Evolutionary conservation across 1,140 invertebrate genomes (phyloP).

Genomic region (Zaprionus kolodkinae): DNA sequence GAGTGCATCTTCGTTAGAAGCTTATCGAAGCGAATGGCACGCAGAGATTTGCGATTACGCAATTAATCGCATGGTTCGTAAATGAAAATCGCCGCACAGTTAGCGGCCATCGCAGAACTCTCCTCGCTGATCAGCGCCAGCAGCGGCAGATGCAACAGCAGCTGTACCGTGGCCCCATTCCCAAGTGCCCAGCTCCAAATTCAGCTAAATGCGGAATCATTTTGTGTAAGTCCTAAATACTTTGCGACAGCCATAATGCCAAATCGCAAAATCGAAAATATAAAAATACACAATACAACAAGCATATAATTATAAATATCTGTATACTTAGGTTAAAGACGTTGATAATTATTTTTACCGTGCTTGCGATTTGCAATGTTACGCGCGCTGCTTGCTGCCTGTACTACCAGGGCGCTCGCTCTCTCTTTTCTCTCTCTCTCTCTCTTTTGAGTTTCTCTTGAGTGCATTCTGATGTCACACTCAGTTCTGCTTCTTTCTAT

Average conservation of each 20-base stretch:
- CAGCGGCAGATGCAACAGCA: conserved; percentile 49
- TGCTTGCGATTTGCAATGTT: conserved; percentile 78
- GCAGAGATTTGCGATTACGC: conserved; percentile 58
- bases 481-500: neutral
- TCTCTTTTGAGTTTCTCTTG: neutral
- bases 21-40: conserved; percentile 2
- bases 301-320: conserved; percentile 11
- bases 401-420: conserved; percentile 36
- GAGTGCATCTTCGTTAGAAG: conserved; percentile 3
- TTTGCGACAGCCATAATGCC: conserved; percentile 48
- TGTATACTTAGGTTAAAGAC: conserved; percentile 58
- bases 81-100: conserved; percentile 58
- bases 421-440: conserved; percentile 8
- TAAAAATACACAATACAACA: conserved; percentile 18
- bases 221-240: conserved; percentile 64
- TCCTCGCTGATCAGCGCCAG: conserved; percentile 20
- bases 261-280: conserved; percentile 42
- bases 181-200: conserved; percentile 69
- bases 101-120: conserved; percentile 34
- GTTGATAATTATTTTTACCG: conserved; percentile 81
- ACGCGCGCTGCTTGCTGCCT: conserved; percentile 2
- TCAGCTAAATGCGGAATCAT: conserved; percentile 77
- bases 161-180: conserved; percentile 56
- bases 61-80: conserved; percentile 59
- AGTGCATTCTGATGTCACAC: neutral